Evolutionary conservation across 1,140 invertebrate species (phyloP).

Genomic region (Camponotus pennsylvanicus): DNA sequence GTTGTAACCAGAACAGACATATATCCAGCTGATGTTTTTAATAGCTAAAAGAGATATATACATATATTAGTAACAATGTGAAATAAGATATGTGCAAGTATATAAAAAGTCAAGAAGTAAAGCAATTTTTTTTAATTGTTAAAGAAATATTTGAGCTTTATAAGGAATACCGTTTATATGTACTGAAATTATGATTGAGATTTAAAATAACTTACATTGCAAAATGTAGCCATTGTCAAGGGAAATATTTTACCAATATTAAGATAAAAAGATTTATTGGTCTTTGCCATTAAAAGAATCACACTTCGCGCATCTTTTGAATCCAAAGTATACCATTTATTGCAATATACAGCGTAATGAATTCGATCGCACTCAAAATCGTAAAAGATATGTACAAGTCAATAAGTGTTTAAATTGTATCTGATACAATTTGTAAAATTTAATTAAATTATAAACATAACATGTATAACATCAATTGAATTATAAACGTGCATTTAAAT

Average conservation of each 20-base stretch:
- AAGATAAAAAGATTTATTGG: conserved; percentile 13
- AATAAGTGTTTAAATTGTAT: neutral
- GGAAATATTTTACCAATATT: conserved; percentile 58
- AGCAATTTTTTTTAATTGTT: neutral
- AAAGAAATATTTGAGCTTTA: neutral
- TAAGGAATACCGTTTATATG: neutral
- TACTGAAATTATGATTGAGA: neutral
- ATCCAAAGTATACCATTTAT: conserved; percentile 37
- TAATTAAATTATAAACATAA: neutral
- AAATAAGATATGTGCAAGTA: neutral
- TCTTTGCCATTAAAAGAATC: conserved; percentile 38
- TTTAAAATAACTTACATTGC: conserved; percentile 41
- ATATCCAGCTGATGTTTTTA: conserved; percentile 46
- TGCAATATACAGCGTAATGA: neutral
- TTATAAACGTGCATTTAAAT: neutral
- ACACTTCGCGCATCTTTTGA: neutral
- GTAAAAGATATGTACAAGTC: neutral
- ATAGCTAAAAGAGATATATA: conserved; percentile 35
- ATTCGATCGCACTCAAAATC: conserved; percentile 23
- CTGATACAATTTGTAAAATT: neutral
- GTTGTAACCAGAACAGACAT: conserved; percentile 24
- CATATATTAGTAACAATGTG: neutral
- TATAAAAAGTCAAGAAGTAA: neutral
- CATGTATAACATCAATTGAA: neutral
- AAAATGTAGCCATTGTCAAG: conserved; percentile 52